A percentile compares a stretch with the other conserved stretches of the same genome.
These are phyloP conservation scores for Lysandra bellargus DNA, from an alignment of 2,888 invertebrate species.

Conservation along the genomic window DNA sequence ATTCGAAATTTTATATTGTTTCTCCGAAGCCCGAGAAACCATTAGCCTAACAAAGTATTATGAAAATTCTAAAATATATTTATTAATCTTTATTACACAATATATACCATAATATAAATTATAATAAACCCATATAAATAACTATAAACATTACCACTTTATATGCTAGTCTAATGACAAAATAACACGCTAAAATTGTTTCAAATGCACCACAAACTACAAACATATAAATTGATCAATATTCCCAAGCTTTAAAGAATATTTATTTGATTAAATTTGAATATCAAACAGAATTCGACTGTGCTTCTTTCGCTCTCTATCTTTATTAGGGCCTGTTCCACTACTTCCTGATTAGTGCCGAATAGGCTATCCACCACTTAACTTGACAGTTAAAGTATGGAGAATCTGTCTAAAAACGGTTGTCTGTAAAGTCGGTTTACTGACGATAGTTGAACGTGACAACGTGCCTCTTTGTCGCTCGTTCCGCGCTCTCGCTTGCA, in stretches of 20 bases:
- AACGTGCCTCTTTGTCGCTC: too few relatives aligned
- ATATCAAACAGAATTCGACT: not conserved
- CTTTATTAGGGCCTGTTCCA: too few relatives aligned
- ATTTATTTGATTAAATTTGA: not conserved
- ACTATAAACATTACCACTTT: not conserved
- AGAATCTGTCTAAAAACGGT: too few relatives aligned
- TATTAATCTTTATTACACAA: not conserved
- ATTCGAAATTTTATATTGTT: not conserved
- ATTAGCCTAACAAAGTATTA: not conserved
- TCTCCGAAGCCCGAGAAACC: not conserved
- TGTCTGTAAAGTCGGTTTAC: too few relatives aligned
- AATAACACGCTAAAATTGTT: not conserved
- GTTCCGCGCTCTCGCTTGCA: too few relatives aligned
- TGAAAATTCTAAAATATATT: slow-evolving; percentile 3
- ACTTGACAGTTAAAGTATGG: too few relatives aligned
- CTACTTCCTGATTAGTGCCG: too few relatives aligned
- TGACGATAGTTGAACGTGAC: too few relatives aligned
- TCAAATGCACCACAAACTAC: not conserved
- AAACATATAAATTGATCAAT: not conserved
- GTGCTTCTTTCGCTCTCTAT: not conserved
- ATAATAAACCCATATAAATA: not conserved
- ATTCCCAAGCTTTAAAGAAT: not conserved
- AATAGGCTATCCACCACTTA: too few relatives aligned
- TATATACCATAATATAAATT: not conserved
- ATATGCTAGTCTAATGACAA: not conserved